These are phyloP conservation scores for Drosophila neotestacea DNA, from an alignment of 2,888 invertebrate genomes.

Conservation along the genomic window DNA sequence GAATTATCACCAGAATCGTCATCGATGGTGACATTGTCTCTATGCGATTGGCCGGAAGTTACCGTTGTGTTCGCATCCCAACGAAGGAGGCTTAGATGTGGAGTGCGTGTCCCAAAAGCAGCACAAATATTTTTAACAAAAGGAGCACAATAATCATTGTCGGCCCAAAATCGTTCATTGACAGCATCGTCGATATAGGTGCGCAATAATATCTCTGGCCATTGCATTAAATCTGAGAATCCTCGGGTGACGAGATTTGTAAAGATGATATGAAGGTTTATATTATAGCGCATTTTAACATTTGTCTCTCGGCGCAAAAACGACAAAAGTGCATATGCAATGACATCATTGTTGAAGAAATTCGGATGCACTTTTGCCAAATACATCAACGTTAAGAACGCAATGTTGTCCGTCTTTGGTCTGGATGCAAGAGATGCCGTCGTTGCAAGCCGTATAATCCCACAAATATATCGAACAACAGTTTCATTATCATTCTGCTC, in stretches of 20 bases:
- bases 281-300: slow-evolving; percentile 92
- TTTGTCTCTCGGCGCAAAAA: slow-evolving; percentile 91
- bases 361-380: slow-evolving; percentile 92
- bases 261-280: slow-evolving; percentile 92
- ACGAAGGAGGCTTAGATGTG: slow-evolving; percentile 76
- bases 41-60: slow-evolving; percentile 51
- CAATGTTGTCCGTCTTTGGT: slow-evolving; percentile 91
- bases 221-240: slow-evolving; percentile 92
- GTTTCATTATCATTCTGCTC: slow-evolving; percentile 93
- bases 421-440: slow-evolving; percentile 90
- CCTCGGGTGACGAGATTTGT: slow-evolving; percentile 94
- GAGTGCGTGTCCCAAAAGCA: slow-evolving; percentile 83
- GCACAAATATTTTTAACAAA: slow-evolving; percentile 95
- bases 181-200: slow-evolving; percentile 97
- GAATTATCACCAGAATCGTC: slow-evolving; percentile 86
- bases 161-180: slow-evolving; percentile 97
- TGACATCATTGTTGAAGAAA: slow-evolving; percentile 91
- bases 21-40: slow-evolving; percentile 78
- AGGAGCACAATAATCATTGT: slow-evolving; percentile 94
- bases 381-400: slow-evolving; percentile 92
- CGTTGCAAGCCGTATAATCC: slow-evolving; percentile 91
- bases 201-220: slow-evolving; percentile 97
- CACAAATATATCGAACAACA: slow-evolving; percentile 92
- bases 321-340: slow-evolving; percentile 92
- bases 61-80: slow-evolving; percentile 71